Percentiles rank a stretch among this genome's conserved stretches.
Conservation (phyloP, 2,797 vertebrate genomes). For the Furcifer pardalis region DNA sequence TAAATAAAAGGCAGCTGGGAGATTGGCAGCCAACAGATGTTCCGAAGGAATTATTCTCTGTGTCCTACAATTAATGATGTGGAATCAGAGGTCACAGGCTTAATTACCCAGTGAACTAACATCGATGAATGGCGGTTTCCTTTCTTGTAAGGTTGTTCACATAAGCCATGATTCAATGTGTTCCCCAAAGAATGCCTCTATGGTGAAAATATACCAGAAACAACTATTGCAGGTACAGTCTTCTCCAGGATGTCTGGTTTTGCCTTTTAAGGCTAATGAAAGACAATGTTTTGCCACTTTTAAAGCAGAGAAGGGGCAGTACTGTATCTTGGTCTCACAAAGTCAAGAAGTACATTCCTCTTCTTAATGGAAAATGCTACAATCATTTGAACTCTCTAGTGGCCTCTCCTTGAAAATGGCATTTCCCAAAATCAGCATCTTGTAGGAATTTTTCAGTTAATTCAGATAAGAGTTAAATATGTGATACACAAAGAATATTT, state of each 20-base stretch:
- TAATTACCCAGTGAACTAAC: slow-evolving; percentile 66
- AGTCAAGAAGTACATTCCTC: slow-evolving; percentile 24
- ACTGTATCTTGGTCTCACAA: not conserved
- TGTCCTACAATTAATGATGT: slow-evolving; percentile 58
- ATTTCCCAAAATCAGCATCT: not conserved
- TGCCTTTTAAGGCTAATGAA: not conserved
- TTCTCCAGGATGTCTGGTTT: no score
- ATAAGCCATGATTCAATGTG: slow-evolving; percentile 57
- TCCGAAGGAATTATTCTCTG: slow-evolving; percentile 53
- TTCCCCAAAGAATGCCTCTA: slow-evolving; percentile 65
- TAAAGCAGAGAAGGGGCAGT: no score
- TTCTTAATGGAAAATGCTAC: not conserved
- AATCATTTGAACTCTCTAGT: not conserved
- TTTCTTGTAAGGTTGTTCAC: slow-evolving; percentile 68
- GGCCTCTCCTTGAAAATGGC: not conserved
- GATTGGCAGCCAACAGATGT: slow-evolving; percentile 69
- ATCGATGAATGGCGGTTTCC: slow-evolving; percentile 66
- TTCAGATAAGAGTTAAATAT: not conserved
- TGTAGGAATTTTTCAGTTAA: not conserved
- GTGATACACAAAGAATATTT: not conserved
- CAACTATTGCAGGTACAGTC: slow-evolving; percentile 13
- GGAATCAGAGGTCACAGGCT: slow-evolving; percentile 59
- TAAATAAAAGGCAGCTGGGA: slow-evolving; percentile 53
- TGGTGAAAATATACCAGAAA: slow-evolving; percentile 50
- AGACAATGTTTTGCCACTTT: slow-evolving; percentile 29